A percentile compares a stretch with the other conserved stretches of the same genome.
These are phyloP conservation scores for Teleopsis dalmanni DNA, from an alignment of 1,140 invertebrate species.

Conservation along the genomic window DNA sequence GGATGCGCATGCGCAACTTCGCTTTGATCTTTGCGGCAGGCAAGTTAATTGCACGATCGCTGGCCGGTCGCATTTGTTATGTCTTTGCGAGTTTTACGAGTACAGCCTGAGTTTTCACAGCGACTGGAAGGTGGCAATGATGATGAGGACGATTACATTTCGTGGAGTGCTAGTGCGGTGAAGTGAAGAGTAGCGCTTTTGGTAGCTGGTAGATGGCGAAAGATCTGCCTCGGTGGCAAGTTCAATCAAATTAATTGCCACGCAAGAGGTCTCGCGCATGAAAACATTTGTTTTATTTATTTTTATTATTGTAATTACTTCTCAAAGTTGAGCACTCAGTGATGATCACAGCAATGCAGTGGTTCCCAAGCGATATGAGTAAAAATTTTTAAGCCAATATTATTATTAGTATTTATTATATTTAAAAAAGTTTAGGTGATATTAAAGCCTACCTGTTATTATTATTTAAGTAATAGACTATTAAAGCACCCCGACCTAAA, in stretches of 20 bases:
- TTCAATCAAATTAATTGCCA: constrained; percentile 42
- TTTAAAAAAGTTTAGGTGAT: too few relatives aligned
- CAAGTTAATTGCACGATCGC: constrained; percentile 44
- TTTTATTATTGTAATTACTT: too few relatives aligned
- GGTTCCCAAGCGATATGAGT: too few relatives aligned
- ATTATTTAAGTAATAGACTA: too few relatives aligned
- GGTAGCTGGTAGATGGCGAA: neutral
- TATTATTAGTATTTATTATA: too few relatives aligned
- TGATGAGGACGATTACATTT: neutral
- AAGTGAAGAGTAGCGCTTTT: neutral
- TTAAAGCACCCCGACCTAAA: too few relatives aligned
- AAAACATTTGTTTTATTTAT: too few relatives aligned
- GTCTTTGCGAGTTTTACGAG: constrained; percentile 18
- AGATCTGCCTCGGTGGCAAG: constrained; percentile 23
- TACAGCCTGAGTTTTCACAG: neutral
- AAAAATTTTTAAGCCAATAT: too few relatives aligned
- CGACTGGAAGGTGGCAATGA: neutral
- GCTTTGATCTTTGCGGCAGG: constrained; percentile 42
- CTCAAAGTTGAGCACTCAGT: too few relatives aligned
- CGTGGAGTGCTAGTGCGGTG: neutral
- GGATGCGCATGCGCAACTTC: constrained; percentile 27
- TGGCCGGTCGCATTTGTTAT: constrained; percentile 28
- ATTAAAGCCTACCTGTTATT: too few relatives aligned
- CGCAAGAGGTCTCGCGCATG: too few relatives aligned
- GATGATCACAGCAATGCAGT: too few relatives aligned